Conservation (phyloP, 2,113 vertebrate species). For the Salminus brasiliensis region DNA sequence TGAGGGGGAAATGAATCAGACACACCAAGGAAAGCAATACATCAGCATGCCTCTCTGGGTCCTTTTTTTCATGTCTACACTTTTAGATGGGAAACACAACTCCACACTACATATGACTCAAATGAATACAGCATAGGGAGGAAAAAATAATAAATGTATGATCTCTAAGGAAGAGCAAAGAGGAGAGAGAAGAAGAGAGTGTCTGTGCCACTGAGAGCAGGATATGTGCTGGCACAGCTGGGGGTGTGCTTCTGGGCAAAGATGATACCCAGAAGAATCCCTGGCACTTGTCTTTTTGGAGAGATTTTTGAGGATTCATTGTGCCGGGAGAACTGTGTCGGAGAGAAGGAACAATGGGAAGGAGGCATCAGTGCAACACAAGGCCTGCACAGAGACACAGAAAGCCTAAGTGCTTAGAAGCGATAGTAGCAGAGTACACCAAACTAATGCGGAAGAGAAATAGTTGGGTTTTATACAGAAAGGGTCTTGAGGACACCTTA, state of each 20-base stretch:
- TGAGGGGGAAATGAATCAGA: background rate
- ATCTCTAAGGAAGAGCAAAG: background rate
- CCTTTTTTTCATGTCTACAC: background rate
- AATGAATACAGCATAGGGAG: background rate
- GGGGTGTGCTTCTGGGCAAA: background rate
- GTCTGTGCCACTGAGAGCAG: background rate
- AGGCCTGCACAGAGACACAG: background rate
- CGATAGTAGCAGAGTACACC: background rate
- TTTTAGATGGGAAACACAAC: background rate
- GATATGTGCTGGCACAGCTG: background rate
- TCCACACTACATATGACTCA: background rate
- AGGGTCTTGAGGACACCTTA: background rate
- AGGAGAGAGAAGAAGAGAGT: background rate
- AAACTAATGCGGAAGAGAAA: background rate
- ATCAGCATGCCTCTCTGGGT: background rate
- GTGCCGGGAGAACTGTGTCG: background rate
- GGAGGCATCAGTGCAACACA: background rate
- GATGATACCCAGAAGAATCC: conserved; percentile 4
- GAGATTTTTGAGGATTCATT: background rate
- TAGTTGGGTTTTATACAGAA: background rate
- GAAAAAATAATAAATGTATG: background rate
- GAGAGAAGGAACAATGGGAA: background rate
- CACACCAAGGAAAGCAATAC: background rate
- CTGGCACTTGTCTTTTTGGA: background rate
- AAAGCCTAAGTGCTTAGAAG: background rate